Evolutionary conservation across 2,797 vertebrate genomes (phyloP).

Genomic region (Halcyon chelicuti): DNA sequence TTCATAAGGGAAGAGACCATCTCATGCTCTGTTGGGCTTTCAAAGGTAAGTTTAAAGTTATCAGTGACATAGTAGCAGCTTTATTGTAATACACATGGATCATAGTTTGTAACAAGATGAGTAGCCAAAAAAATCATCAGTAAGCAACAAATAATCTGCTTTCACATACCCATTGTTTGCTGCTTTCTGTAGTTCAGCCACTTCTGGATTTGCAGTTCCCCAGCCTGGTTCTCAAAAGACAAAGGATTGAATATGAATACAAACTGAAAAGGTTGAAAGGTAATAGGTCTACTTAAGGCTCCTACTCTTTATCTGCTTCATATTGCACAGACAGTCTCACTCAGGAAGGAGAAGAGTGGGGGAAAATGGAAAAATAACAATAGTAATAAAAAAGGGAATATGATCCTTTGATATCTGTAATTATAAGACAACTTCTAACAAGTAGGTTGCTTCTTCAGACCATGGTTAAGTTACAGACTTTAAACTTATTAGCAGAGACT

Average conservation of each 20-base stretch:
- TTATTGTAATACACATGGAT: background rate
- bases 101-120: background rate
- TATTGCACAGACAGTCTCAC: background rate
- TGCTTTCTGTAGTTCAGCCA: conserved; percentile 46
- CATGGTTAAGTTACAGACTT: background rate
- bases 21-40: conserved; percentile 62
- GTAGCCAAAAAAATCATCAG: background rate
- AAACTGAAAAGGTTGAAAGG: background rate
- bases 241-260: conserved; percentile 20
- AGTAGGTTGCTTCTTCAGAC: background rate
- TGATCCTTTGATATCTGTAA: background rate
- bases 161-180: conserved; percentile 70
- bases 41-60: conserved; percentile 38
- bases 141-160: background rate
- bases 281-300: background rate
- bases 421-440: background rate
- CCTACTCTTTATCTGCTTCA: background rate
- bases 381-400: background rate
- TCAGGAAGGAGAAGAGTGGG: background rate
- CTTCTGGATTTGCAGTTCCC: conserved; percentile 59
- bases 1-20: conserved; percentile 44
- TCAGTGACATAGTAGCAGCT: conserved; percentile 36
- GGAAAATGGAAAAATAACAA: too few relatives aligned
- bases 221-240: conserved; percentile 77
- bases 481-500: background rate